Conservation (phyloP, 2,888 invertebrate genomes). For the Oscheius myriophilus region DNA sequence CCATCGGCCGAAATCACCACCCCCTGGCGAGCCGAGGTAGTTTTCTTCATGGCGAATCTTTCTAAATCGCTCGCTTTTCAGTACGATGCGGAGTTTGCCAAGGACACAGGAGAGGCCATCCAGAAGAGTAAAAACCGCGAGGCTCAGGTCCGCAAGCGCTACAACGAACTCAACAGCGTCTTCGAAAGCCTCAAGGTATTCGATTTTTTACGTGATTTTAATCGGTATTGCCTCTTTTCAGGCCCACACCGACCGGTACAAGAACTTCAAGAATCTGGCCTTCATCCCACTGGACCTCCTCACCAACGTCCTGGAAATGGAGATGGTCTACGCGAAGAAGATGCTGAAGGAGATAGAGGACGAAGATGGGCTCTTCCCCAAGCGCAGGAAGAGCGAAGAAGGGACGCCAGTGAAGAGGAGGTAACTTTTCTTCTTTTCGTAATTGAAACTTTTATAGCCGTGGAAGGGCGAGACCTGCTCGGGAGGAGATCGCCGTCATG, state of each 20-base stretch:
- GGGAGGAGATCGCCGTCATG: slow-evolving; percentile 33
- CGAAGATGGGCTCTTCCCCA: neutral
- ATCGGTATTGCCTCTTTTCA: slow-evolving; percentile 13
- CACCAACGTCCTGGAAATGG: slow-evolving; percentile 48
- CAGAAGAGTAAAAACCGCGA: slow-evolving; percentile 41
- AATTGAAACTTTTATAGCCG: neutral
- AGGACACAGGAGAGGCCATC: slow-evolving; percentile 41
- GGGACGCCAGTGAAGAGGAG: neutral
- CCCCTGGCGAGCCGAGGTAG: slow-evolving; percentile 24
- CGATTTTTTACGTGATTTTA: neutral
- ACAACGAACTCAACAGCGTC: slow-evolving; percentile 40
- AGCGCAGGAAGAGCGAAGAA: neutral
- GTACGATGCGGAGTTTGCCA: slow-evolving; percentile 42
- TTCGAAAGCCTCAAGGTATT: slow-evolving; percentile 44
- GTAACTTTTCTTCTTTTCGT: neutral
- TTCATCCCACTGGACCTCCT: slow-evolving; percentile 60
- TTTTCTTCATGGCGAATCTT: no score
- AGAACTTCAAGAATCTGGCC: slow-evolving; percentile 47
- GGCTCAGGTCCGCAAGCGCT: slow-evolving; percentile 43
- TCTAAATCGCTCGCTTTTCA: no score
- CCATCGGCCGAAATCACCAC: slow-evolving; percentile 37
- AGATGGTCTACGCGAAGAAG: slow-evolving; percentile 8
- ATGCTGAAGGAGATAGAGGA: slow-evolving; percentile 28
- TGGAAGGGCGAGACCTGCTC: neutral
- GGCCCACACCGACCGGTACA: slow-evolving; percentile 38